These are phyloP conservation scores for Amiota communis DNA, from an alignment of 2,888 invertebrate species.

Conservation along the genomic window DNA sequence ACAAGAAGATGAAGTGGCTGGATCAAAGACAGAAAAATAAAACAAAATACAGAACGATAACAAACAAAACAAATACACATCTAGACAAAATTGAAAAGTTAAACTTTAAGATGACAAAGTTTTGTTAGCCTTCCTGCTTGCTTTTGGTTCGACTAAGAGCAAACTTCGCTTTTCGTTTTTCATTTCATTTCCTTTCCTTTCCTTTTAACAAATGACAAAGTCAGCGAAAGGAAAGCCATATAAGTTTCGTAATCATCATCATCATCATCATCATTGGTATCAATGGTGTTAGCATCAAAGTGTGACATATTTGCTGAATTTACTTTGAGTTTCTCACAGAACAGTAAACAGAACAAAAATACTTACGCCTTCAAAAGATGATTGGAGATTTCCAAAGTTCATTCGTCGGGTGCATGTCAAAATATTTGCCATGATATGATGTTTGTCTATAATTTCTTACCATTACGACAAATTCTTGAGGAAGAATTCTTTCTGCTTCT, in stretches of 20 bases:
- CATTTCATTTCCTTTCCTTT: neutral
- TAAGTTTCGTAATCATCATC: neutral
- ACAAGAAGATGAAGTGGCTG: neutral
- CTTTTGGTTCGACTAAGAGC: constrained; percentile 20
- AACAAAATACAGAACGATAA: constrained; percentile 12
- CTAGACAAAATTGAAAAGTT: constrained; percentile 32
- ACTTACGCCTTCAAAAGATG: too few relatives aligned
- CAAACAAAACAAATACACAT: constrained; percentile 14
- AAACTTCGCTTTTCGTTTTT: constrained; percentile 28
- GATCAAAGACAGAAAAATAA: neutral
- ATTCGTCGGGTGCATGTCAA: constrained; percentile 10
- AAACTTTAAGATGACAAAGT: constrained; percentile 37
- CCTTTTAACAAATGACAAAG: neutral
- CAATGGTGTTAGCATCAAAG: neutral
- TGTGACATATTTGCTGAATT: constrained; percentile 14
- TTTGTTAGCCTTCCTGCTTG: constrained; percentile 9
- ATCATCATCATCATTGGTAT: too few relatives aligned
- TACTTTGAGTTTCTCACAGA: neutral
- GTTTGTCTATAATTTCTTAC: constrained; percentile 15
- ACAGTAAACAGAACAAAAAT: too few relatives aligned
- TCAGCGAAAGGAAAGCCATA: neutral
- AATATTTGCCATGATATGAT: constrained; percentile 2
- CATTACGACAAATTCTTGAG: neutral
- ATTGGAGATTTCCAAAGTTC: neutral
- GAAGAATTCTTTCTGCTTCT: neutral